Evolutionary conservation across 2,113 vertebrate genomes (phyloP), one percentile per base, ranked within the genome.

Genomic region (Oplegnathus fasciatus): DNA sequence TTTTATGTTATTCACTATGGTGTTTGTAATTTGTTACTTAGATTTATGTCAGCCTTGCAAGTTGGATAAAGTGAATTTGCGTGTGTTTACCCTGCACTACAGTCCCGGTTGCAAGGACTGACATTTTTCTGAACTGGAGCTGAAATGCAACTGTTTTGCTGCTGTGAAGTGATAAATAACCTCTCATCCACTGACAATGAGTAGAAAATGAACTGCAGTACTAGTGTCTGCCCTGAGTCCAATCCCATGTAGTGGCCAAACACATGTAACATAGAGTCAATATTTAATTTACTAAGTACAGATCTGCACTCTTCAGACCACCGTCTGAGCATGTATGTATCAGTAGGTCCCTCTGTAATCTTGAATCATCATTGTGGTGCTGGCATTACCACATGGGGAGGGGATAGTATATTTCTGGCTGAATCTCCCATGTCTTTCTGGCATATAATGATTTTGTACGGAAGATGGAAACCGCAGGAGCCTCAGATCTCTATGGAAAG

Each of bases 211-310:
- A 89, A 89, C 34, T 70, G 77, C 60, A 60, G 70, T 32, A 14
- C 61, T 24, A 10, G 1, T 37, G 66, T 37, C n/a, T 28, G 69
- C 61, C 17, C 6, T 2, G 11, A 70, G 10, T 64, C 72, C 67
- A 60, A 30, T 57, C 18, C 26, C 28, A 70, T 8, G 17, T 34
- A 17, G 54, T 34, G 55, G 82, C 80, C 84, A 86, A 87, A 85
- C 77, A 65, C 82, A 88, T 68, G 84, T 69, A 81, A 88, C 77
- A 80, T 44, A 74, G 75, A 91, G 84, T 89, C 87, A 92, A 93
- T 93, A 91, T 92, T 89, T 93, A 87, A 91, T 91, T 90, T 82
- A 74, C 82, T 85, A 81, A 90, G 85, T 90, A 87, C 80, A 87
- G 80, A 85, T 86, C 77, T 87, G 75, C 84, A n/a, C 60, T 80